Conservation (phyloP, 2,113 vertebrate species). For the Orthochromis indermauri region DNA sequence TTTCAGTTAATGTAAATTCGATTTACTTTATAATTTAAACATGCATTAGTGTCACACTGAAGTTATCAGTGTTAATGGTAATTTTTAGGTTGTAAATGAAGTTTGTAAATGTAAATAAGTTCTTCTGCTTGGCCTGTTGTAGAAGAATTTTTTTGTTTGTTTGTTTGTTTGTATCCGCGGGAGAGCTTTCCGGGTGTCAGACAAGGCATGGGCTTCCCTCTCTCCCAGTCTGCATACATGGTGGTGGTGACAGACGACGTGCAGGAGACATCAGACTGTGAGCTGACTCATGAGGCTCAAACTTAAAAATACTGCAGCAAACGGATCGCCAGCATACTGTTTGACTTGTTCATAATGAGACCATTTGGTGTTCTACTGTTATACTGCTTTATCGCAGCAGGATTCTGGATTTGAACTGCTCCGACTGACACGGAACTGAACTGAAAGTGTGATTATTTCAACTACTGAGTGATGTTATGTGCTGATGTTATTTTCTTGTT, state of each 20-base stretch:
- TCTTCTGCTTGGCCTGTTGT: background rate
- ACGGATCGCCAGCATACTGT: background rate
- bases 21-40: background rate
- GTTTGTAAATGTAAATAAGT: background rate
- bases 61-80: background rate
- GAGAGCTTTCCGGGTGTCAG: accelerated
- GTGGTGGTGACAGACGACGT: accelerated
- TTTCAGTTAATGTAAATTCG: background rate
- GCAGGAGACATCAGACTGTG: background rate
- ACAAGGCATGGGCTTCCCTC: background rate
- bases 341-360: background rate
- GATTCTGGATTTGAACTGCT: background rate
- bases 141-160: background rate
- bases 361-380: background rate
- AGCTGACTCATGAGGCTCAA: background rate
- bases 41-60: background rate
- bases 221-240: background rate
- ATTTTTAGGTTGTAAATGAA: background rate
- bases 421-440: background rate
- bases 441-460: background rate
- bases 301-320: background rate
- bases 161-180: background rate
- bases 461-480: background rate
- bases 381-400: background rate
- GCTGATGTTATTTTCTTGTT: background rate